A percentile compares a stretch with the other conserved stretches of the same genome.
Evolutionary conservation across 2,113 vertebrate genomes (phyloP).

Genomic region (Bucco capensis): DNA sequence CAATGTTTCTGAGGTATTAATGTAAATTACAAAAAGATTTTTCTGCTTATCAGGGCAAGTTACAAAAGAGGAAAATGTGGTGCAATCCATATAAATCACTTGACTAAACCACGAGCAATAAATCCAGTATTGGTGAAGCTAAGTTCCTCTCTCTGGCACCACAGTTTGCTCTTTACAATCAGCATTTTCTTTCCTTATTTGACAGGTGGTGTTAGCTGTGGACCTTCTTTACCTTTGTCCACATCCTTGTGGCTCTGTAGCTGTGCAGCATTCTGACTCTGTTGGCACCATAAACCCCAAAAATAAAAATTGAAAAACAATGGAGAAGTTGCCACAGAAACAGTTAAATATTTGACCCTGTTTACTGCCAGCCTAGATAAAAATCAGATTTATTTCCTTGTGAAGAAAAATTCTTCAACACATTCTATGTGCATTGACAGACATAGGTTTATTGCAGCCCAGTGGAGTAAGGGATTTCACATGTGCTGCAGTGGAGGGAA

Average conservation of each 20-base stretch:
- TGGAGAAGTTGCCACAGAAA: constrained; percentile 41
- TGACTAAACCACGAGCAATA: not conserved
- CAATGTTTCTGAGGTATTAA: constrained; percentile 48
- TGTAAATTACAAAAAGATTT: constrained; percentile 58
- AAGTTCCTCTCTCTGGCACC: not conserved
- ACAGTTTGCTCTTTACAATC: not conserved
- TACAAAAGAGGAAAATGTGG: constrained; percentile 36
- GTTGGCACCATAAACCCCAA: not conserved
- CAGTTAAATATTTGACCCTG: constrained; percentile 54
- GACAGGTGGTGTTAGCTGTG: not conserved
- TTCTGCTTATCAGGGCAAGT: constrained; percentile 36
- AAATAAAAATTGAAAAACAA: not conserved
- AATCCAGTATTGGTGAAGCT: not conserved
- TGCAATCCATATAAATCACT: constrained; percentile 54
- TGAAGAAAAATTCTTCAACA: constrained; percentile 23
- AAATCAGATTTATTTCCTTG: constrained; percentile 45
- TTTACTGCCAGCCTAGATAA: constrained; percentile 63
- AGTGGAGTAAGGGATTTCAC: constrained; percentile 20
- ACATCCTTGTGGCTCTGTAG: not conserved
- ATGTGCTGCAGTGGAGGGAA: constrained; percentile 8
- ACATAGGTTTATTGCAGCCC: not conserved
- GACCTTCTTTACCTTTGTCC: not conserved
- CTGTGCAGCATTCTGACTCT: not conserved
- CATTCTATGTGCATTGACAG: constrained; percentile 18
- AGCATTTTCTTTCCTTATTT: not conserved